Evolutionary conservation across 2,797 vertebrate species (phyloP).

Genomic region (Merluccius polli): DNA sequence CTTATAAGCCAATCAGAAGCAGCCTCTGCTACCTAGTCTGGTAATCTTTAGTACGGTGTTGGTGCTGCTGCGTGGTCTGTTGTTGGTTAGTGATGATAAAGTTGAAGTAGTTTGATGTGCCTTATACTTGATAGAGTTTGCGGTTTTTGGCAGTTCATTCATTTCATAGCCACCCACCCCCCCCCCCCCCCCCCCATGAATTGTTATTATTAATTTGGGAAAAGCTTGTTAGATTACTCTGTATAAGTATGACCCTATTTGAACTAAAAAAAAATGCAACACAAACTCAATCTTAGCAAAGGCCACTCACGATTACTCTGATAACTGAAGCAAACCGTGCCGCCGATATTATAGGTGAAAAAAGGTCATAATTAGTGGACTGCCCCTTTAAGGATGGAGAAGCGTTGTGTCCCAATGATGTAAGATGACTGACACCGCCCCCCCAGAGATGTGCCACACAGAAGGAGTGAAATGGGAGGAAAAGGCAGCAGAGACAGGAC

Average conservation of each 20-base stretch:
- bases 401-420: slow-evolving; percentile 1
- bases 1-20: not conserved
- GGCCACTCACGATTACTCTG: not conserved
- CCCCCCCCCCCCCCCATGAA: not conserved
- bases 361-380: not conserved
- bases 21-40: not conserved
- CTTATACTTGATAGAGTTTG: too few species aligned
- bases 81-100: too few species aligned
- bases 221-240: not conserved
- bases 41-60: not conserved
- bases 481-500: slow-evolving; percentile 32
- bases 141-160: too few species aligned
- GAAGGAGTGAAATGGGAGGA: not conserved
- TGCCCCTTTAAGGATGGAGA: not conserved
- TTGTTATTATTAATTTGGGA: not conserved
- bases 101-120: too few species aligned
- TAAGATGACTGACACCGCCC: slow-evolving; percentile 28
- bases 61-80: too few species aligned
- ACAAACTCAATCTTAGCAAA: not conserved
- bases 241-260: not conserved
- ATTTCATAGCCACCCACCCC: too few species aligned
- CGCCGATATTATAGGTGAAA: not conserved
- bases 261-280: not conserved
- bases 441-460: slow-evolving; percentile 7
- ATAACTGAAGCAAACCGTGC: not conserved